These are phyloP conservation scores for Pampus argenteus DNA, from an alignment of 2,797 vertebrate species.

Conservation along the genomic window DNA sequence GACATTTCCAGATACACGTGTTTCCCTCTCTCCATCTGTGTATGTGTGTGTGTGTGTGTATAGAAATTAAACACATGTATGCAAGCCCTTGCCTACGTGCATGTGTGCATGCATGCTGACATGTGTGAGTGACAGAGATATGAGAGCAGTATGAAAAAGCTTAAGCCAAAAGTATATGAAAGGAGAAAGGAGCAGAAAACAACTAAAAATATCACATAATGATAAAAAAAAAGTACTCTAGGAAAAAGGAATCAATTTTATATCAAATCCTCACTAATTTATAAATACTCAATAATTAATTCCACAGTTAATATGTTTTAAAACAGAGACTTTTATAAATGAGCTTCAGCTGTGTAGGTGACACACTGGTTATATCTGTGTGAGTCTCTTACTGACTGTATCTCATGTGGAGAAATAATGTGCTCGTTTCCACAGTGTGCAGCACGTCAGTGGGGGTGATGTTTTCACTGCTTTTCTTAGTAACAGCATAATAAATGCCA, in stretches of 20 bases:
- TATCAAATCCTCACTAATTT: not conserved
- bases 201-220: not conserved
- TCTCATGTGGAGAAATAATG: slow-evolving; percentile 9
- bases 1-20: slow-evolving; percentile 68
- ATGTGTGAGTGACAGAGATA: slow-evolving; percentile 58
- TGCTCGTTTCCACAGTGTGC: not conserved
- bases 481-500: too few species aligned
- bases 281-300: not conserved
- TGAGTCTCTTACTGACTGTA: not conserved
- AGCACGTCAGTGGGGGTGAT: slow-evolving; percentile 13
- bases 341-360: too few species aligned
- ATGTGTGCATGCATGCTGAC: slow-evolving; percentile 41
- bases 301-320: not conserved
- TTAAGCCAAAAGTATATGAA: slow-evolving; percentile 50
- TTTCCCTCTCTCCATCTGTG: slow-evolving; percentile 8
- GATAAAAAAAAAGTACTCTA: not conserved
- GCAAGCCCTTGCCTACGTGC: slow-evolving; percentile 40
- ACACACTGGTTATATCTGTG: not conserved
- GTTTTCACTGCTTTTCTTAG: slow-evolving; percentile 29
- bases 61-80: slow-evolving; percentile 53
- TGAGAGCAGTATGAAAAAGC: slow-evolving; percentile 67
- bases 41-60: slow-evolving; percentile 26
- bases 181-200: not conserved
- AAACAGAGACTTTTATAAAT: not conserved
- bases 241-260: not conserved